phyloP scores from a whole-genome alignment of 2,888 invertebrate genomes.

The Caenorhabditis sinica region DNA sequence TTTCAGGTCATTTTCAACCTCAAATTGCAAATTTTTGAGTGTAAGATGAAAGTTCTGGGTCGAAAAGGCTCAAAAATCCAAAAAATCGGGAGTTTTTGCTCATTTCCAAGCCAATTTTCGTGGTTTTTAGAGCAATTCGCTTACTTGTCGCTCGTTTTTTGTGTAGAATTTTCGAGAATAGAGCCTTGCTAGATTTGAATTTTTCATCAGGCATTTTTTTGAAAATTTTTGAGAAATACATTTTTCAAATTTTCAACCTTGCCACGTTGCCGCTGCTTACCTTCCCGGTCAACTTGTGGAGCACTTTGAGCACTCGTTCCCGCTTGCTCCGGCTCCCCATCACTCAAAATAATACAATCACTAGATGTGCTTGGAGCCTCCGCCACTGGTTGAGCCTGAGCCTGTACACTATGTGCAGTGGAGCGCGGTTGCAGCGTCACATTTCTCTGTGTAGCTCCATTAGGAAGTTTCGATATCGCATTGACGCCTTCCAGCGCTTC shows the following conservation, averaged over 20 bases:
- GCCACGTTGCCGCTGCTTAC: neutral
- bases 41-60: too few species aligned
- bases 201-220: neutral
- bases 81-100: too few species aligned
- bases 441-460: neutral
- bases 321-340: neutral
- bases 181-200: neutral
- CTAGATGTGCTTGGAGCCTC: too few species aligned
- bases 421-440: neutral
- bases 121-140: too few species aligned
- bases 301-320: neutral
- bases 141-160: neutral
- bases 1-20: too few species aligned
- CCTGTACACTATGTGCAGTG: conserved; percentile 1
- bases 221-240: neutral
- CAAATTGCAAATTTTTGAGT: too few species aligned
- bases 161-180: neutral
- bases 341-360: neutral
- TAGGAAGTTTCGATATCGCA: neutral
- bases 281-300: neutral
- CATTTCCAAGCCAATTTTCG: too few species aligned
- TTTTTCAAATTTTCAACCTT: neutral
- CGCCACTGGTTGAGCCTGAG: too few species aligned
- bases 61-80: neutral
- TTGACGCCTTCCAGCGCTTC: conserved; percentile 21